Base-by-base conservation (phyloP, 2,797 vertebrate species). In the Champsocephalus gunnari region DNA sequence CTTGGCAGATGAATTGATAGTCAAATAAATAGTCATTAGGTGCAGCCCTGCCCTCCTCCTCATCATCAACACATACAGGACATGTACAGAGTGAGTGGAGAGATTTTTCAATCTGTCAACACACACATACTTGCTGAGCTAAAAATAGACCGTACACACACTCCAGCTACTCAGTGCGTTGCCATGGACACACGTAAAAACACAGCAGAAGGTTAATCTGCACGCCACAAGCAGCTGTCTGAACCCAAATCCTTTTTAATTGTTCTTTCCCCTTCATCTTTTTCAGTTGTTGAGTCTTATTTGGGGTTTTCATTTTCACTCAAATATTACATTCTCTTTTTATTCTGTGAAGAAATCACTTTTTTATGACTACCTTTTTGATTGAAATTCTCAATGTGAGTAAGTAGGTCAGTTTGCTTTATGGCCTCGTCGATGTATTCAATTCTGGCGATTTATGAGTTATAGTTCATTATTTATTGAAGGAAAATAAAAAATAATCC, bases 61-160 rank as follows among this genome's bases (percentile, higher is more conserved):
- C 14, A 9, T n/a, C 32, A 41, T 38, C 32, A 62, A 17, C 58
- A 21, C 41, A 14, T 38, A 24, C 21, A 32, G 45, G 44, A 28
- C 5, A 21, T 43, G 24, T 54, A 24, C 8, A 2, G 24, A 51
- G 34, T 0, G 11, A 34, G 28, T 34, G 17, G 11, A 63, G 58
- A 47, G 28, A 49, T 56, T 65, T 69, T 49, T 44, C 17, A 51
- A 50, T 61, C 58, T 63, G n/a, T 5, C 24, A 16, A 59, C 48
- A 32, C 59, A 44, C 58, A 48, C 43, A 50, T 44, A 71, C 67
- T 50, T 78, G 74, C 66, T 62, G 12, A 73, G 65, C 69, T 82
- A 49, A 81, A 83, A 85, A 81, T 77, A 80, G 66, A 62, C 51
- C 21, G 28, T 1, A 53, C 59, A 70, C 74, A 54, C 72, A 54